phyloP scores from a whole-genome alignment of 2,113 vertebrate genomes.

The Lepidothrix coronata region DNA sequence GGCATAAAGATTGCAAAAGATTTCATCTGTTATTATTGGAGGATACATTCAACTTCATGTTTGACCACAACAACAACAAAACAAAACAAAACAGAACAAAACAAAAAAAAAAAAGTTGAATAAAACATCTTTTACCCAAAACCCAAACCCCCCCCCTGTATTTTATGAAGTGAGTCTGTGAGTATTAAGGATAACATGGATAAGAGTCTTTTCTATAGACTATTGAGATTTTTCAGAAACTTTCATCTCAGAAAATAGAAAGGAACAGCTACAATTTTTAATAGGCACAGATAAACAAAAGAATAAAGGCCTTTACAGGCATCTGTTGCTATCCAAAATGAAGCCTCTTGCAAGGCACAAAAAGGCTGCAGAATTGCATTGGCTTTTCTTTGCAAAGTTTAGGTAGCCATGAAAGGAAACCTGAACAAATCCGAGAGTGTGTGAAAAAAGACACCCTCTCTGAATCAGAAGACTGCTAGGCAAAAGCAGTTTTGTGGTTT shows the following conservation, averaged over 20 bases:
- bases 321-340: background rate
- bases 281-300: background rate
- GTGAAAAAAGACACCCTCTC: background rate
- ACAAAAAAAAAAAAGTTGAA: background rate
- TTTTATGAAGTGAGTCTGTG: background rate
- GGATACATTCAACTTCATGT: background rate
- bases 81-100: background rate
- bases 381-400: background rate
- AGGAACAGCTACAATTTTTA: background rate
- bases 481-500: background rate
- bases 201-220: background rate
- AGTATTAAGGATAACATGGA: background rate
- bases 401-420: background rate
- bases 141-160: rapidly evolving
- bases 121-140: background rate
- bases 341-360: background rate
- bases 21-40: background rate
- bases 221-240: background rate
- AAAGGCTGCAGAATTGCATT: background rate
- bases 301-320: background rate
- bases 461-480: background rate
- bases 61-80: background rate
- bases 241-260: background rate
- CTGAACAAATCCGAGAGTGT: background rate
- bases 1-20: background rate